Conservation (phyloP, 2,797 vertebrate species). For the Morus bassanus region DNA sequence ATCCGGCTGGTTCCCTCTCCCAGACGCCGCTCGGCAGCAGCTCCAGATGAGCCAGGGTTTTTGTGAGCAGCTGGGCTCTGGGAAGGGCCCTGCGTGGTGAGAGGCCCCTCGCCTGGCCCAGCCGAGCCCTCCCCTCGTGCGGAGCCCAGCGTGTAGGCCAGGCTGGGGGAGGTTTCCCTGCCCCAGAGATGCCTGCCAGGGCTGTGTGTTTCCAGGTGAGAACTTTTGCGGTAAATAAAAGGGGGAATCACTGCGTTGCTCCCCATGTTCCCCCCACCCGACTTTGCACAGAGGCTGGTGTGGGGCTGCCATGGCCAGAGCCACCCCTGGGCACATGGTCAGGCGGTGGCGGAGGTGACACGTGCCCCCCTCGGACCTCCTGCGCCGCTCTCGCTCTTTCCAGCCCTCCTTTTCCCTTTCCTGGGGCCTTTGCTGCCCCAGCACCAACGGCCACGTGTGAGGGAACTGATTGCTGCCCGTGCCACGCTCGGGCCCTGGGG, state of each 20-base stretch:
- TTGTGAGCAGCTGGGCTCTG: not conserved
- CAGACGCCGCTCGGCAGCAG: fast-evolving
- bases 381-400: fast-evolving
- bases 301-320: not conserved
- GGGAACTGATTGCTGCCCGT: not conserved
- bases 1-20: fast-evolving
- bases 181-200: too few species aligned
- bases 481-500: not conserved
- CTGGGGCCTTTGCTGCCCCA: not conserved
- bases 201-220: not conserved
- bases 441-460: fast-evolving
- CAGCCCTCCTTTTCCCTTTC: not conserved
- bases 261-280: fast-evolving
- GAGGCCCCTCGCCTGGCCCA: not conserved
- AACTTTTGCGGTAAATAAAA: not conserved
- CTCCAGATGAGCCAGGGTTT: not conserved
- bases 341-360: not conserved
- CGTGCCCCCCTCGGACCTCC: fast-evolving
- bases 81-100: fast-evolving
- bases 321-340: fast-evolving
- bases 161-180: not conserved
- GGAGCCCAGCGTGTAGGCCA: fast-evolving
- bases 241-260: not conserved
- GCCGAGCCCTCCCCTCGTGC: fast-evolving
- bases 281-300: not conserved